Base-by-base conservation (phyloP, 1,140 invertebrate species). In the Bathynomus jamesi region DNA sequence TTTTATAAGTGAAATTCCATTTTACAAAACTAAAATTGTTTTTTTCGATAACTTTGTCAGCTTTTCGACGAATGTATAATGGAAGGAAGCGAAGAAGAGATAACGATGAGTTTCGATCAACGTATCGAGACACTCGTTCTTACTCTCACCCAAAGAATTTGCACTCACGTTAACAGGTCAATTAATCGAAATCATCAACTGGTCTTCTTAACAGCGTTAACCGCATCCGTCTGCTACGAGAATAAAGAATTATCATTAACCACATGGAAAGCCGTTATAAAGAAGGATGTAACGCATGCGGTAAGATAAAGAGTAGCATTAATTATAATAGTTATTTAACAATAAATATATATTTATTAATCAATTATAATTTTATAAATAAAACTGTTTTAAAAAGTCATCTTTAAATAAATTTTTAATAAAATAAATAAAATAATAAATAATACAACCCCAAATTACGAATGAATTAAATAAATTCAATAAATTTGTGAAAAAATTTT, bases 61-160 rank as follows among this genome's bases (percentile, higher is more conserved):
- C 10, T 13, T 25, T 21, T 64, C n/a, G 11, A 63, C 4, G 10
- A 27, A 11, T 21, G 62, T 27, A 63, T 63, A 4, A 13, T 4
- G 10, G 13, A 4, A 64, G 3, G 21, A 4, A 27, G 4, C 4
- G 75, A 71, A 25, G 31, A 61, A 4, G 70, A 30, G 5, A 72
- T 72, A 61, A 62, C 75, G 4, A 40, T 76, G 61, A 76, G 75
- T 60, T 76, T 76, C 27, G 75, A 76, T 61, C 75, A 76, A 30
- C 21, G 75, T 21, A 76, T 76, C 32, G 66, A 68, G 10, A 70
- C 75, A 2, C 69, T 76, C 28, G 75, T 76, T 17, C 32, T 40
- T 8, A 17, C 7, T 40, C 17, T 40, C 7, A 40, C 32, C 7
- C 32, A 40, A 17, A 40, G 32, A 40, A 40, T 40, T 8, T 8